phyloP scores from a whole-genome alignment of 2,797 vertebrate genomes.

The Microhierax caerulescens region DNA sequence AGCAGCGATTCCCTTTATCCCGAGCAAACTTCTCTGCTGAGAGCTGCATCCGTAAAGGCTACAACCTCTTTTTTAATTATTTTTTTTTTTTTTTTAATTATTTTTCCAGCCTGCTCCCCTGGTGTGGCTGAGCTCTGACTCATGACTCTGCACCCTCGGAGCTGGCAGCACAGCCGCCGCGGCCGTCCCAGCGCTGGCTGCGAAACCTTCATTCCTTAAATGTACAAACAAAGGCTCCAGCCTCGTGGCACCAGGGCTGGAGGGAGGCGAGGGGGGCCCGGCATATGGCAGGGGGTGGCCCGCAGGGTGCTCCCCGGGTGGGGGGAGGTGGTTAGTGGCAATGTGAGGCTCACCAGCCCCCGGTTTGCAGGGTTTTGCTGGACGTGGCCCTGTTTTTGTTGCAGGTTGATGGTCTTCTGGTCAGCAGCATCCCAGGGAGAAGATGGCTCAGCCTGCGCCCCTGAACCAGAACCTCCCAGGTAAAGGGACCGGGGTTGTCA shows the following conservation, averaged over 20 bases:
- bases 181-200: not conserved
- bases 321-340: not conserved
- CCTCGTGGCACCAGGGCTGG: not conserved
- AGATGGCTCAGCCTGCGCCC: constrained; percentile 90
- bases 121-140: not conserved
- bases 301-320: rapidly evolving
- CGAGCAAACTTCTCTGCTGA: not conserved
- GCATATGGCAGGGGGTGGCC: rapidly evolving
- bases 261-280: not conserved
- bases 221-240: not conserved
- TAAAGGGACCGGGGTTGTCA: constrained; percentile 2
- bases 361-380: rapidly evolving
- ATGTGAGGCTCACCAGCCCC: rapidly evolving
- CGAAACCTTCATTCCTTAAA: constrained; percentile 54
- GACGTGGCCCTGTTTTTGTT: rapidly evolving
- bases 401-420: constrained; percentile 7
- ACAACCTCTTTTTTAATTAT: not conserved
- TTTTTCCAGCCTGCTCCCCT: not conserved
- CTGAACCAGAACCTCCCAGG: constrained; percentile 89
- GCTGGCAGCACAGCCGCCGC: not conserved
- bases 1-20: not conserved
- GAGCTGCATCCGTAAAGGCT: not conserved
- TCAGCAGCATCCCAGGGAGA: constrained; percentile 16
- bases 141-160: not conserved
- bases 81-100: too few species aligned